Conservation (phyloP, 2,113 vertebrate species). For the Illadopsis cleaveri region DNA sequence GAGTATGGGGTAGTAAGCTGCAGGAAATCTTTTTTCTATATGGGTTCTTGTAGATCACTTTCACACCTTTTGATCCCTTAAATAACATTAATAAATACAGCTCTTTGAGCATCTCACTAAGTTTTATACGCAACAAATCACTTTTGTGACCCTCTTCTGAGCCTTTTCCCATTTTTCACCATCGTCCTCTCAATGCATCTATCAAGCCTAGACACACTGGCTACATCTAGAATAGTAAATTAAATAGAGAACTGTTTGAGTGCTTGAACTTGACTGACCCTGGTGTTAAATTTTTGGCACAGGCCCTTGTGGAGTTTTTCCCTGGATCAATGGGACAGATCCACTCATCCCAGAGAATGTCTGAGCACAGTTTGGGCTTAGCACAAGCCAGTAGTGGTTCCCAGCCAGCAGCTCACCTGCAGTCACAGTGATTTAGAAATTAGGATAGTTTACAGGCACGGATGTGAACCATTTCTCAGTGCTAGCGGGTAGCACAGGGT, state of each 20-base stretch:
- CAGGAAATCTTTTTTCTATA: not conserved
- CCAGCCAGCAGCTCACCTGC: not conserved
- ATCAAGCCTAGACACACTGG: not conserved
- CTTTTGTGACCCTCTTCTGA: not conserved
- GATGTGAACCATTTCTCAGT: not conserved
- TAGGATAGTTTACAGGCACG: not conserved
- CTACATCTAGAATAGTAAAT: slow-evolving; percentile 18
- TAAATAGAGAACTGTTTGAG: not conserved
- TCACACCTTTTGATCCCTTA: not conserved
- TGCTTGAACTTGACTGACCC: not conserved
- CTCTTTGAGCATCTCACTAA: not conserved
- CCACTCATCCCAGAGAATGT: not conserved
- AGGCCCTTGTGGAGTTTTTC: not conserved
- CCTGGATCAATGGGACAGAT: not conserved
- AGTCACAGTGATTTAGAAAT: not conserved
- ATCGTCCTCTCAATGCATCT: not conserved
- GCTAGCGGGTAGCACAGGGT: not conserved
- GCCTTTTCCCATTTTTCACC: not conserved
- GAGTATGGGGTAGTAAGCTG: not conserved
- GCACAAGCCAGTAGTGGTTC: not conserved
- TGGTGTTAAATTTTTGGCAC: not conserved
- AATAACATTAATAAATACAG: slow-evolving; percentile 16
- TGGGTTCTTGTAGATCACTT: not conserved
- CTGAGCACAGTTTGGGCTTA: not conserved
- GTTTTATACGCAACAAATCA: not conserved